Evolutionary conservation across 2,797 vertebrate genomes (phyloP).

Genomic region (Molossus alvarezi): DNA sequence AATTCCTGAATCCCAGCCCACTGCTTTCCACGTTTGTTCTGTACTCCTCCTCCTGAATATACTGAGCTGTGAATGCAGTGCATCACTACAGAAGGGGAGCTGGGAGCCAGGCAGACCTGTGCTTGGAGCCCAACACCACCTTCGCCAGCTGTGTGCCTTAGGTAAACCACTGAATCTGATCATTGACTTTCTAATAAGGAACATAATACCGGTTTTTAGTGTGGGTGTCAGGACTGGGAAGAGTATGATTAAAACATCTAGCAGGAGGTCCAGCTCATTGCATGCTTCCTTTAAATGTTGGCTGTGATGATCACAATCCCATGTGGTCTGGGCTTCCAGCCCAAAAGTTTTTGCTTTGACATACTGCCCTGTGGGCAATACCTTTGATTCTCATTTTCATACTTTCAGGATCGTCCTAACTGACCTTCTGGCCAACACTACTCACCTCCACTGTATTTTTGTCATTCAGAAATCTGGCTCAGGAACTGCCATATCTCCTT

Average conservation of each 20-base stretch:
- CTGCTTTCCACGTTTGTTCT: neutral
- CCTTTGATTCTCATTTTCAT: neutral
- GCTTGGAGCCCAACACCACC: neutral
- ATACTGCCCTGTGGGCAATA: neutral
- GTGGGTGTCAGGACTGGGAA: neutral
- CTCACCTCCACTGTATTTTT: neutral
- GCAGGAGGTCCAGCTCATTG: neutral
- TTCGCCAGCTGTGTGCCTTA: neutral
- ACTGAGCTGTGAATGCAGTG: neutral
- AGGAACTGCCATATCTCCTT: neutral
- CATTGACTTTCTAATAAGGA: constrained; percentile 29
- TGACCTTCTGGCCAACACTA: neutral
- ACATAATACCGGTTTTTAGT: neutral
- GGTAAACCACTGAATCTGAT: neutral
- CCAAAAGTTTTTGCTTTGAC: neutral
- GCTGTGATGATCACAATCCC: neutral
- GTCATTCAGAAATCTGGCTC: neutral
- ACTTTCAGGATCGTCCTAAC: neutral
- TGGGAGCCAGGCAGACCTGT: neutral
- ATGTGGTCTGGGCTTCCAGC: neutral
- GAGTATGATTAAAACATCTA: neutral
- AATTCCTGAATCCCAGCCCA: constrained; percentile 5
- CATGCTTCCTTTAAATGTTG: neutral
- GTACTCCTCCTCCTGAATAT: neutral
- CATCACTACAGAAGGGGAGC: neutral